Base-by-base conservation (phyloP, 2,797 vertebrate genomes). In the Mycteria americana region DNA sequence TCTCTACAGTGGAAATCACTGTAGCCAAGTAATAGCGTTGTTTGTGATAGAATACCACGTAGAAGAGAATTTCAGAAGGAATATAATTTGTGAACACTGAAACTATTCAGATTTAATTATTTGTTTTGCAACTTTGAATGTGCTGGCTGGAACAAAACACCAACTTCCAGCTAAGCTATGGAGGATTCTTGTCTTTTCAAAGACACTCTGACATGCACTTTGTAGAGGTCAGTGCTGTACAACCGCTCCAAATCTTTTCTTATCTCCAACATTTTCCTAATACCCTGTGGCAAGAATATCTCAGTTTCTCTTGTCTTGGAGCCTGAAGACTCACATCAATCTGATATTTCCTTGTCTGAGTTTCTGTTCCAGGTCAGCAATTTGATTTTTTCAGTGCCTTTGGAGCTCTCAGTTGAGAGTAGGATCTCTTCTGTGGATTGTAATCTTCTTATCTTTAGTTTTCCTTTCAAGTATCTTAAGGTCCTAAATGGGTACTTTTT, bases 271-370 rank as follows among this genome's bases (percentile, higher is more conserved):
- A 2, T 89, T 96, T 92, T 91, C 53, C 23, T 79, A 79, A 91
- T 74, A 59, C 15, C 59, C 57, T 24, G 24, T 91, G 75, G 79
- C 86, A 92, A 73, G 57, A 91, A 48, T 88, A 70, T 86, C 67
- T 93, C 57, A 35, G 9, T 83, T 95, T 88, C 46, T 91, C 37
- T 87, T 92, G n/a, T 69, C 57, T 78, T 68, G 50, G 63, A 89
- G 75, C 53, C 81, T 73, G 70, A 88, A 96, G 73, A 64, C 41
- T 89, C 82, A 45, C 0, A 0, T 89, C 82, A 91, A 11, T 96
- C 79, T 82, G 76, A 41, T 95, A 91, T 69, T 86, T 89, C n/a
- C 37, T 92, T 95, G 72, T 94, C 76, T 92, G 76, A 73, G 41
- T 87, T 92, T 83, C 70, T 87, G 28, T 89, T 96, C 68, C 60